These are phyloP conservation scores for Agriotes lineatus DNA, from an alignment of 2,888 invertebrate genomes.

Conservation along the genomic window DNA sequence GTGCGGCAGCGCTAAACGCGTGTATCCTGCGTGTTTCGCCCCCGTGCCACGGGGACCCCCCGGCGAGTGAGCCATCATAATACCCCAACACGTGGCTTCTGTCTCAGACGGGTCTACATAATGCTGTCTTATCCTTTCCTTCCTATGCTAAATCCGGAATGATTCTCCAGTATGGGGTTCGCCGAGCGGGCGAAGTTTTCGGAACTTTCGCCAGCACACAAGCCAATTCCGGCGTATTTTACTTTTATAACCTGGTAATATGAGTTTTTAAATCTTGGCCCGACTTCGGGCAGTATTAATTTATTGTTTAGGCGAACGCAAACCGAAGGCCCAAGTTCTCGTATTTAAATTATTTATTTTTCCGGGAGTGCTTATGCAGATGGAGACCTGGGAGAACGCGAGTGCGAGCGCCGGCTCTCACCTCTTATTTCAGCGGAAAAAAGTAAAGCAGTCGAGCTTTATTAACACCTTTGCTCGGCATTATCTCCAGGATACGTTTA, in stretches of 20 bases:
- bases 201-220: constrained; percentile 21
- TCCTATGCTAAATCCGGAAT: constrained; percentile 29
- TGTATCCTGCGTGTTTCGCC: constrained; percentile 36
- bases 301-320: constrained; percentile 18
- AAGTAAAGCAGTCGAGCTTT: not conserved
- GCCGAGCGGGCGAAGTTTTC: constrained; percentile 10
- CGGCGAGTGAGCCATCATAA: constrained; percentile 34
- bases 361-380: constrained; percentile 8
- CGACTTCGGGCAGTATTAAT: constrained; percentile 24
- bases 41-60: constrained; percentile 27
- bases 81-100: constrained; percentile 38
- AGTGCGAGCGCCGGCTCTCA: not conserved
- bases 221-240: constrained; percentile 28
- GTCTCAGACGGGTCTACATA: constrained; percentile 39
- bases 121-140: constrained; percentile 36
- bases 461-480: constrained; percentile 5
- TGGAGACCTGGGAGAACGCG: not conserved
- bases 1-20: constrained; percentile 27
- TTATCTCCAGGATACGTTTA: constrained; percentile 1
- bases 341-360: constrained; percentile 16
- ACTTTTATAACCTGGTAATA: constrained; percentile 31
- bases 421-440: not conserved
- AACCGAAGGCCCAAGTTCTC: not conserved
- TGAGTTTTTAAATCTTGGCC: constrained; percentile 28
- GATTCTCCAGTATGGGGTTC: constrained; percentile 29